Evolutionary conservation across 2,797 vertebrate species (phyloP), one percentile per base, ranked within the genome.

Genomic region (Uromys caudimaculatus): DNA sequence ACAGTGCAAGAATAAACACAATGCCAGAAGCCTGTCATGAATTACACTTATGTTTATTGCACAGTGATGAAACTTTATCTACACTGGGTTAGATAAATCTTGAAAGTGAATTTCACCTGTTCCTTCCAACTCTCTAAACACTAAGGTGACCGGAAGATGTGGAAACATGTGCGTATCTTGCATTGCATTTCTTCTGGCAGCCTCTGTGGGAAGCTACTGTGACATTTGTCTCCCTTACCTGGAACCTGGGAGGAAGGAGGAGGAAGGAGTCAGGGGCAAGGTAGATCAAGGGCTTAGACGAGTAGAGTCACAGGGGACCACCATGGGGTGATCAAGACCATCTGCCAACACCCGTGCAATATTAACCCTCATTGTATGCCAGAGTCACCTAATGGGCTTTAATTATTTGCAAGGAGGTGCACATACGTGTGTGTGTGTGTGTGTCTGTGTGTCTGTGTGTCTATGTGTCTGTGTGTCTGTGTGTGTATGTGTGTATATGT

Each of bases 51-150:
- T 71, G 38, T 56, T 76, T 47, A 95, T 85, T 60, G 11, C 56
- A 50, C 82, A 29, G 23, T 62, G 23, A 67, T 79, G 54, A 52
- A 71, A 64, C 89, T 90, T 90, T 89, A 35, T 89, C 47, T 85
- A 52, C 88, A 41, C 50, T 60, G 47, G 7, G n/a, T 54, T 89
- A 89, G 44, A 92, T 77, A 67, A 16, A 54, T 85, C 44, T 89
- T 75, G 64, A 93, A 84, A 97, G 85, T 82, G 47, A 56, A 86
- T 86, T 89, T 92, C 23, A n/a, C 8, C 38, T 32, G 9, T 82
- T 94, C 41, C 27, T 81, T 89, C 87, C 44, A n/a, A 47, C 35
- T 79, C 69, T 86, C 35, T 52, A 27, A 83, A 56, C 47, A 32
- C 6, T 16, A 82, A 4, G 16, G 38, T 89, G 54, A 32, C 23